Conservation (phyloP, 2,113 vertebrate genomes). For the Lamprotornis superbus region DNA sequence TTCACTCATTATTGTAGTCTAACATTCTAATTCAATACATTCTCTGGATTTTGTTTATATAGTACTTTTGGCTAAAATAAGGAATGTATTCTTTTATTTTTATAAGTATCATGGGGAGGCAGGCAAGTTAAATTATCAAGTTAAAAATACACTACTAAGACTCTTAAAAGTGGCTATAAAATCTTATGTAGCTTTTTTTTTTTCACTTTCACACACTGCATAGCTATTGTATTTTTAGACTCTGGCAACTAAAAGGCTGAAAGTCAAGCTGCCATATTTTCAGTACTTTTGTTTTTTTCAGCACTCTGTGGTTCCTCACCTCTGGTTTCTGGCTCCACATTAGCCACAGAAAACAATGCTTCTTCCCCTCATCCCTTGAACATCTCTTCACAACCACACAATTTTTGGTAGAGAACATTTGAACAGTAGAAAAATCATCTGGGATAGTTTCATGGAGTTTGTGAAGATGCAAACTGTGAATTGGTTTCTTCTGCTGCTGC, state of each 20-base stretch:
- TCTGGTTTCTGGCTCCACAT: background rate
- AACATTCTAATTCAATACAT: conserved; percentile 7
- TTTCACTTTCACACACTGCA: background rate
- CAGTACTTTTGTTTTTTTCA: background rate
- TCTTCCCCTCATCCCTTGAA: background rate
- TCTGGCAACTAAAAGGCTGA: background rate
- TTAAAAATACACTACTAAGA: background rate
- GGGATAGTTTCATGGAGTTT: background rate
- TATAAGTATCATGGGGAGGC: background rate
- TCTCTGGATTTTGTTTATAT: background rate
- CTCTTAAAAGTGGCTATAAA: background rate
- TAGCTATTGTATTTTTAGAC: background rate
- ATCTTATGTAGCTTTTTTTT: background rate
- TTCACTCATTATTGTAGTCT: background rate
- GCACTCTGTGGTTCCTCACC: background rate
- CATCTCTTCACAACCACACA: background rate
- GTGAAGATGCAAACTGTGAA: background rate
- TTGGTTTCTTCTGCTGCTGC: background rate
- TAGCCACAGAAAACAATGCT: background rate
- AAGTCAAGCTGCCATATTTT: background rate
- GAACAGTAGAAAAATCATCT: background rate
- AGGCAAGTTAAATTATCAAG: conserved; percentile 4
- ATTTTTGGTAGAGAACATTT: conserved; percentile 1
- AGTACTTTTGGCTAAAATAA: conserved; percentile 14
- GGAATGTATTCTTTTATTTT: background rate